A percentile compares a stretch with the other conserved stretches of the same genome.
Conservation (phyloP, 2,113 vertebrate species). For the Felis chaus region DNA sequence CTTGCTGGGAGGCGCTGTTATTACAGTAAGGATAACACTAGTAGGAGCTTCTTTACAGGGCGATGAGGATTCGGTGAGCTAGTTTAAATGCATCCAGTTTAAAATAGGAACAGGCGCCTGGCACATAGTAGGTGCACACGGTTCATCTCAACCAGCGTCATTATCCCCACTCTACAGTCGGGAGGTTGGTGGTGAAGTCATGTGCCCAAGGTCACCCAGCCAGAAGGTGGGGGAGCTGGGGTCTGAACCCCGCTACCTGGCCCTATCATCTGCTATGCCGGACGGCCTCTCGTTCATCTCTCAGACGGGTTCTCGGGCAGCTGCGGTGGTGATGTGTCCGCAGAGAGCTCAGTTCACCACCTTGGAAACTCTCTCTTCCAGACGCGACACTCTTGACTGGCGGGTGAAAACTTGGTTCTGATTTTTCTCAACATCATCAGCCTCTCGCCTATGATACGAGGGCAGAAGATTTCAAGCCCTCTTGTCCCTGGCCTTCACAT, state of each 20-base stretch:
- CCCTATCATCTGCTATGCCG: fast-evolving
- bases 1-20: not conserved
- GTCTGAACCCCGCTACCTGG: not conserved
- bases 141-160: not conserved
- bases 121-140: fast-evolving
- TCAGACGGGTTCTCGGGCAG: not conserved
- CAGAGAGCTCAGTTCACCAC: not conserved
- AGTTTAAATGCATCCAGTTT: not conserved
- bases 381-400: not conserved
- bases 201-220: not conserved
- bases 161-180: not conserved
- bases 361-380: not conserved
- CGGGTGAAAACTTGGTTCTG: not conserved
- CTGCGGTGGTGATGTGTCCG: too few species aligned
- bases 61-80: not conserved
- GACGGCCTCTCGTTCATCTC: fast-evolving
- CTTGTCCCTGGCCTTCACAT: not conserved
- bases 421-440: not conserved
- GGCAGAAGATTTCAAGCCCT: not conserved
- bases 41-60: not conserved
- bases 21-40: not conserved
- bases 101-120: not conserved
- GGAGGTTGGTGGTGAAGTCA: too few species aligned
- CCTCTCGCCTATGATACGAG: not conserved
- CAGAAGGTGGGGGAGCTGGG: not conserved